phyloP scores from a whole-genome alignment of 2,797 vertebrate species.

The Silurus aristotelis region DNA sequence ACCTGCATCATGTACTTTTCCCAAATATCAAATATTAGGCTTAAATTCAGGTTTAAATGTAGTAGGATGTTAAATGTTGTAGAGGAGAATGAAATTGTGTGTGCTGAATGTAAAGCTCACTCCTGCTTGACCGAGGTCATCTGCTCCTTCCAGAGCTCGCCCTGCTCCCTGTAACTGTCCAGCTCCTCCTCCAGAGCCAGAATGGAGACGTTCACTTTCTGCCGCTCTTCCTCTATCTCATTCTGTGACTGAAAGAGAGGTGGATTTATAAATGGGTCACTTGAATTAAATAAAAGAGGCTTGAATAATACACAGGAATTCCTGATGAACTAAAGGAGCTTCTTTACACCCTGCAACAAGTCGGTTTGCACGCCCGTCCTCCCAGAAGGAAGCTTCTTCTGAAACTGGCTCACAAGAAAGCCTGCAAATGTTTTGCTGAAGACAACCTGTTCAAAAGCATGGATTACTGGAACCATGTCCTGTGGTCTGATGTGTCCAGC shows the following conservation, averaged over 20 bases:
- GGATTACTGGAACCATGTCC: no score
- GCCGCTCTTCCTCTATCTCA: slow-evolving; percentile 82
- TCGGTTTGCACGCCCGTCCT: no score
- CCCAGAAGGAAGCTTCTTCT: no score
- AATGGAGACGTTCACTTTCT: slow-evolving; percentile 82
- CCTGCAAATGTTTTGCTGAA: no score
- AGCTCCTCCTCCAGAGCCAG: slow-evolving; percentile 83
- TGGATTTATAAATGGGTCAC: not conserved
- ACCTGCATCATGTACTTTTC: not conserved
- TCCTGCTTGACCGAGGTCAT: slow-evolving; percentile 81
- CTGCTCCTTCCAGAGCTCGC: slow-evolving; percentile 80
- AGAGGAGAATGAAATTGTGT: not conserved
- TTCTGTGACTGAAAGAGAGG: slow-evolving; percentile 78
- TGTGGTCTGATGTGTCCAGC: no score
- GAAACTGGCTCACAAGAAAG: no score
- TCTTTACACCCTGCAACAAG: not conserved
- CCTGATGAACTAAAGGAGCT: not conserved
- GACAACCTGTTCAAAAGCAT: no score
- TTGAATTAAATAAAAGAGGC: not conserved
- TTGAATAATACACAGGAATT: not conserved
- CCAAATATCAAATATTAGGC: not conserved
- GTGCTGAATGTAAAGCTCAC: slow-evolving; percentile 69
- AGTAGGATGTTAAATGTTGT: no score
- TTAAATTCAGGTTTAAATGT: not conserved
- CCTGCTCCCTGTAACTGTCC: slow-evolving; percentile 79